Evolutionary conservation across 2,888 invertebrate species (phyloP), one percentile per base, ranked within the genome.

Genomic region (Maniola hyperantus): DNA sequence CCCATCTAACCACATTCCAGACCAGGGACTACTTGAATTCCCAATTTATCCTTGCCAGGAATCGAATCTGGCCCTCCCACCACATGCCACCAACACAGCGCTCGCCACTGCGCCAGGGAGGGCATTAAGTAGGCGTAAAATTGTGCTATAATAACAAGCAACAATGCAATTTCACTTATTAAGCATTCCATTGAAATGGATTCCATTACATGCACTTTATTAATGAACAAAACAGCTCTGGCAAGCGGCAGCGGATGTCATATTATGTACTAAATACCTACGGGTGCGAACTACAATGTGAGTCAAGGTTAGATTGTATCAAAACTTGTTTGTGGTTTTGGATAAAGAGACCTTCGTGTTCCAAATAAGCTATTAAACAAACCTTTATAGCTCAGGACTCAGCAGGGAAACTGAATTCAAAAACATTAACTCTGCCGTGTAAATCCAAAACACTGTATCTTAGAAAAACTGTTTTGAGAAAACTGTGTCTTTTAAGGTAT

Each of bases 181-280:
- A 66, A 66, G 64, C 66, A 61, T 39, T 54, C 48, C 13, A 42
- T 15, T 62, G 57, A 26, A 64, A 50, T 61, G 57, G n/a, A 61
- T 57, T 57, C 34, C 54, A 51, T 42, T 57, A 11, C 53, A 64
- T 69, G 64, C 64, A 59, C 48, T 60, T 69, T 39, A 51, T 66
- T 51, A 42, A 51, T 59, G 53, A 50, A 60, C 50, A 54, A 36
- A 65, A 61, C 53, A 60, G 26, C 46, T 6, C 13, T 5, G 5
- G 42, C 42, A 18, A 48, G 48, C 15, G 48, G 13, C 26, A 20
- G 50, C 20, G 42, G 60, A 61, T 53, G 57, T 66, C 66, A 55
- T 55, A 34, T 36, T 54, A n/a, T 39, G 36, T 36, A 18, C 36
- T 36, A 39, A 44, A 33, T 13, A 26, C 26, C 26, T 26, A 26